Evolutionary conservation across 2,888 invertebrate genomes (phyloP).

Genomic region (Drosophila barbarae): DNA sequence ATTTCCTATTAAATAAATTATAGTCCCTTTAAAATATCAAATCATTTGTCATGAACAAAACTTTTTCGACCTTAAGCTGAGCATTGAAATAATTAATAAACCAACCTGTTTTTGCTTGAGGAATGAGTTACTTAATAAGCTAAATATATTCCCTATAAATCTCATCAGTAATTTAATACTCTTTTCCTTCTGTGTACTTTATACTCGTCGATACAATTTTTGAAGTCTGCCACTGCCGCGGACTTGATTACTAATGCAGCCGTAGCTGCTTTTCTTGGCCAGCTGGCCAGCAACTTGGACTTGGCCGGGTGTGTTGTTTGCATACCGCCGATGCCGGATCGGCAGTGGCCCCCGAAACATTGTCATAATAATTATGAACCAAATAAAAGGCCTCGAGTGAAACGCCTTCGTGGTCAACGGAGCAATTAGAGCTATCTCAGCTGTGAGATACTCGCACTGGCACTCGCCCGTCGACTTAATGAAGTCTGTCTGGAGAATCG

Average conservation of each 20-base stretch:
- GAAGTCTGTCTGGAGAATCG: slow-evolving; percentile 28
- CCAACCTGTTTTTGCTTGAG: too few species aligned
- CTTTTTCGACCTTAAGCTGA: too few species aligned
- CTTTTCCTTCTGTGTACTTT: not conserved
- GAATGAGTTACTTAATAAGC: too few species aligned
- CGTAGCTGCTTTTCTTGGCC: slow-evolving; percentile 42
- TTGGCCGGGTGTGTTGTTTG: slow-evolving; percentile 64
- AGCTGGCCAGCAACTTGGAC: slow-evolving; percentile 51
- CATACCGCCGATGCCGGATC: slow-evolving; percentile 46
- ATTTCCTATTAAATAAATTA: not conserved
- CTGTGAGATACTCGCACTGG: slow-evolving; percentile 27
- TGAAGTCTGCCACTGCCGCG: slow-evolving; percentile 31
- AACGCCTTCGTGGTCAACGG: slow-evolving; percentile 57
- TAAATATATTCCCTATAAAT: not conserved
- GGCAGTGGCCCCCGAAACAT: slow-evolving; percentile 49
- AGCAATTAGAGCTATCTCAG: slow-evolving; percentile 57
- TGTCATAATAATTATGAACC: slow-evolving; percentile 71
- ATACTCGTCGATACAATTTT: slow-evolving; percentile 2
- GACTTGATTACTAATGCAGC: slow-evolving; percentile 61
- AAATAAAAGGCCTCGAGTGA: slow-evolving; percentile 48
- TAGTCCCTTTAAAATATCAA: too few species aligned
- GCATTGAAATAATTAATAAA: too few species aligned
- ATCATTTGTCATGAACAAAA: too few species aligned
- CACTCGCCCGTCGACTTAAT: slow-evolving; percentile 2
- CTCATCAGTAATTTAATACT: not conserved